Percentiles rank a stretch among this genome's conserved stretches.
Conservation (phyloP, 1,140 invertebrate genomes). For the Cecropterus lyciades region DNA sequence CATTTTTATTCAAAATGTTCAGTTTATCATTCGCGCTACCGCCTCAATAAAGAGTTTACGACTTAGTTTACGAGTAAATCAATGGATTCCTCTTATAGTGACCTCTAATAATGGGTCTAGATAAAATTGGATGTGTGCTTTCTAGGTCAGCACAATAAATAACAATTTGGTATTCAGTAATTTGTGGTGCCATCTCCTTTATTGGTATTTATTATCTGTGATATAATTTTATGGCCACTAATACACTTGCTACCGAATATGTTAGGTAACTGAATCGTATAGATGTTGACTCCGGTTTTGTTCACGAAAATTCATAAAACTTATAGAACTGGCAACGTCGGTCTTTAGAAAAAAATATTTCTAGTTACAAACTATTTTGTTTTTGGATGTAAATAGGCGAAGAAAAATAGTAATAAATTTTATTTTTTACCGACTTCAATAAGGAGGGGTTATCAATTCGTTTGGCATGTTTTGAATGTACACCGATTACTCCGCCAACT, state of each 20-base stretch:
- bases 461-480: too few relatives aligned
- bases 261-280: not conserved
- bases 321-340: too few relatives aligned
- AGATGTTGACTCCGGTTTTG: too few relatives aligned
- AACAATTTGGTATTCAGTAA: conserved; percentile 23
- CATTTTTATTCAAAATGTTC: conserved; percentile 48
- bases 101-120: conserved; percentile 54
- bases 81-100: conserved; percentile 60
- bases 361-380: too few relatives aligned
- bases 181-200: conserved; percentile 11
- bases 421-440: too few relatives aligned
- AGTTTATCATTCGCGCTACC: conserved; percentile 49
- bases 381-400: too few relatives aligned
- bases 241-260: conserved; percentile 6
- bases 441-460: too few relatives aligned
- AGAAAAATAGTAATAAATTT: too few relatives aligned
- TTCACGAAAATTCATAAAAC: too few relatives aligned
- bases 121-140: conserved; percentile 49
- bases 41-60: conserved; percentile 54
- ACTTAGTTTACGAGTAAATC: conserved; percentile 61
- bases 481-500: too few relatives aligned
- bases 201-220: conserved; percentile 10
- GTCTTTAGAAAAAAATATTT: too few relatives aligned
- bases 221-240: conserved; percentile 10
- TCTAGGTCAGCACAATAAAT: conserved; percentile 23